Evolutionary conservation across 2,888 invertebrate species (phyloP), one percentile per base, ranked within the genome.

Genomic region (Drepanosiphum platanoidis): DNA sequence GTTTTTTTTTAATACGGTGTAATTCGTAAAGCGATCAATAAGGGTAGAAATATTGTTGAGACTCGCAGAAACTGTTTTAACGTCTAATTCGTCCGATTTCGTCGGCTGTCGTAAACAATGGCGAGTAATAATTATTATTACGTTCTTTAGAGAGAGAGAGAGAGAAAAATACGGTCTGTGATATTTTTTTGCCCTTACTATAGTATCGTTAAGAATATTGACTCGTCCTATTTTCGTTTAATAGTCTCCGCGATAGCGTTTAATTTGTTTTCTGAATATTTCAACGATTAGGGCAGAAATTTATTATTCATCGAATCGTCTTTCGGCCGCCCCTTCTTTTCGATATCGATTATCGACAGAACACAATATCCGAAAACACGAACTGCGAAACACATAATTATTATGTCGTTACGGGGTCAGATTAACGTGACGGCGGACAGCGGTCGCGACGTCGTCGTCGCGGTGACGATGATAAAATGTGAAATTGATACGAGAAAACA

Each of bases 251-350:
- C 9, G n/a, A 27, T 11, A 0, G 68, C 9, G 5, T 68, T 22
- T 34, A 32, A 32, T 32, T 79, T 66, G 46, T 79, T 79, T 46
- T 79, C 34, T 68, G 34, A 42, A 79, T 79, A 68, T 68, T 79
- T 68, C 32, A 68, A 9, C 32, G 79, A 68, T 80, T 18, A 46
- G 46, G 32, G 32, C 42, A 46, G 32, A 36, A 66, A 66, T 52
- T 1, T 52, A 52, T 46, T 66, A 46, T 79, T 68, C 79, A 46
- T 46, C 34, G 27, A 46, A 66, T 27, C 32, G 15, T 52, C 18
- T 52, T 68, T 4, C 9, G 27, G 11, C 22, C 22, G 0, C 66
- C 15, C 5, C 0, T 36, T n/a, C 5, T 13, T 68, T 46, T 27
- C n/a, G 3, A 34, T 79, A 70, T 70, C 34, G 34, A 27, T 68